Conservation (phyloP, 2,888 invertebrate species). For the Dromius quadrimaculatus region DNA sequence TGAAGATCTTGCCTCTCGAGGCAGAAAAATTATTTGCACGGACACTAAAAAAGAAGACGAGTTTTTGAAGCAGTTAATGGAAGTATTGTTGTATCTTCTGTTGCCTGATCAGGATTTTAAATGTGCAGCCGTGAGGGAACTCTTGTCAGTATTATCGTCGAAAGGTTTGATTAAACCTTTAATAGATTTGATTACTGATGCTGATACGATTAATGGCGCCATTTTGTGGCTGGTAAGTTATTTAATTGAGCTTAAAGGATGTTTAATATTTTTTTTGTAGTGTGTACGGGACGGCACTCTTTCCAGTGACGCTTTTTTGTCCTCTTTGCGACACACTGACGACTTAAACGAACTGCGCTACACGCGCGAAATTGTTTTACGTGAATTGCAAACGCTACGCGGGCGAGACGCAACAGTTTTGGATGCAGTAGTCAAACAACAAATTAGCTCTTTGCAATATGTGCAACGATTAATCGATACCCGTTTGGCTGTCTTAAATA, state of each 20-base stretch:
- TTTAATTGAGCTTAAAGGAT: background rate
- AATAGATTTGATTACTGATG: slow-evolving; percentile 84
- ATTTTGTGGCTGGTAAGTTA: slow-evolving; percentile 87
- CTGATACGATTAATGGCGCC: slow-evolving; percentile 91
- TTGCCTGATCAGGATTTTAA: slow-evolving; percentile 88
- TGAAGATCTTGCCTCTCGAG: background rate
- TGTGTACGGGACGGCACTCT: slow-evolving; percentile 80
- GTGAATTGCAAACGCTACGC: slow-evolving; percentile 80
- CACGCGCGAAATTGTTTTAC: slow-evolving; percentile 81
- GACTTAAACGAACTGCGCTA: slow-evolving; percentile 86
- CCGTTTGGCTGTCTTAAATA: slow-evolving; percentile 62
- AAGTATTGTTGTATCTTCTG: slow-evolving; percentile 84
- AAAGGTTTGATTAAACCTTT: slow-evolving; percentile 67
- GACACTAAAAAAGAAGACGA: slow-evolving; percentile 78
- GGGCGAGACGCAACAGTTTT: slow-evolving; percentile 84
- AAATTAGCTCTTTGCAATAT: slow-evolving; percentile 85
- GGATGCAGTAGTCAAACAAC: slow-evolving; percentile 85
- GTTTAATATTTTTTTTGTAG: slow-evolving; percentile 68
- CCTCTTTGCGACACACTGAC: slow-evolving; percentile 83
- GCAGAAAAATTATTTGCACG: slow-evolving; percentile 73
- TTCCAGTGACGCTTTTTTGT: slow-evolving; percentile 87
- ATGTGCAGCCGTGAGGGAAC: slow-evolving; percentile 82
- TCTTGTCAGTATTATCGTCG: slow-evolving; percentile 74
- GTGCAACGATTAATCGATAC: slow-evolving; percentile 81
- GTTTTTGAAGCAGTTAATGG: slow-evolving; percentile 84